Base-by-base conservation (phyloP, 2,797 vertebrate species). In the Sitta carolinensis region DNA sequence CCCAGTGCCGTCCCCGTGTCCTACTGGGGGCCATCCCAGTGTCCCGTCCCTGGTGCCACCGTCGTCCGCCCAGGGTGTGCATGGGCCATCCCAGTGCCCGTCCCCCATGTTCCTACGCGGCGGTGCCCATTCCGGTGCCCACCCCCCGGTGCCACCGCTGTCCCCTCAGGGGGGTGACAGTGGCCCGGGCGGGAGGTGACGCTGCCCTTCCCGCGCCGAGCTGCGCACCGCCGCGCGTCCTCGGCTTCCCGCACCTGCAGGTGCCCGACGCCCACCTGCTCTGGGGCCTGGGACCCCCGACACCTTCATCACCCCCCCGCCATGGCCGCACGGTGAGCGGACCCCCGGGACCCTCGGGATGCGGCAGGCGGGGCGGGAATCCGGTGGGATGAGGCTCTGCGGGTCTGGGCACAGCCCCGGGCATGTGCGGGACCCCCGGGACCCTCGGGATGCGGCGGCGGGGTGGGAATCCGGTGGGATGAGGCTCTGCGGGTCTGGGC, bases 171-270 rank as follows among this genome's bases (percentile, higher is more conserved):
- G 34, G 85, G 9, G 98, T 99, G 77, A 98, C 91, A 2, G 89
- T 98, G 68, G 98, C 98, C 98, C 0, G 98, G 98, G 32, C 98
- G 96, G 74, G 97, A 97, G 27, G 97, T 98, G 86, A 18, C 26
- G 5, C 70, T 99, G 89, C 99, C 99, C 5, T 98, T 98, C 95
- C 15, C 97, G 98, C 0, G 91, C 97, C 1, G 84, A 98, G 85
- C 95, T 99, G 94, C 96, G 93, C 1, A 63, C 34, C 97, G 95
- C 18, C 96, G 51, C 2, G 98, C 98, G 10, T 99, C 99, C 26
- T 99, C 98, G 8, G 93, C 98, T 99, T 99, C 94, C 95, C 99
- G 74, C 97, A 99, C 32, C 97, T 99, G 50, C 98, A 97, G 92
- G 90, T 98, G 1, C 98, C 98, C 11, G 98, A 98, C 6, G 98